Evolutionary conservation across 2,797 vertebrate species (phyloP).

Genomic region (Thripadectes ignobilis): DNA sequence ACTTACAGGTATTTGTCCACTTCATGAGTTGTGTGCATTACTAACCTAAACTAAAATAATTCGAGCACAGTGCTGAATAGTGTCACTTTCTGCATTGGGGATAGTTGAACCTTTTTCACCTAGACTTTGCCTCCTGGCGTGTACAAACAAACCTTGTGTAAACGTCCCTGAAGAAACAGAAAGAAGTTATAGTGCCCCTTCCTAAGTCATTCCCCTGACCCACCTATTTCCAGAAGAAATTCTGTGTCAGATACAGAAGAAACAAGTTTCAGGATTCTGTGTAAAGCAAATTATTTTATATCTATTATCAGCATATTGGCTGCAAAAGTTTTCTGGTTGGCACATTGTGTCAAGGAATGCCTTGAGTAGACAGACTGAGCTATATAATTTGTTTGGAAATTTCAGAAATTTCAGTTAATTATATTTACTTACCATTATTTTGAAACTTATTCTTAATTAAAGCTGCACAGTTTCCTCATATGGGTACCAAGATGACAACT

Average conservation of each 20-base stretch:
- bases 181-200: not conserved
- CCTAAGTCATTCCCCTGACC: not conserved
- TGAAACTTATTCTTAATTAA: not conserved
- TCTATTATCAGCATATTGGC: not conserved
- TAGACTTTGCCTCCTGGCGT: not conserved
- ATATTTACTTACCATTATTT: not conserved
- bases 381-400: not conserved
- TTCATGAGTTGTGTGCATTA: not conserved
- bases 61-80: not conserved
- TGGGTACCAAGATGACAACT: not conserved
- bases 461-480: not conserved
- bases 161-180: not conserved
- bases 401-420: not conserved
- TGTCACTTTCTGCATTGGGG: rapidly evolving
- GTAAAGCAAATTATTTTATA: not conserved
- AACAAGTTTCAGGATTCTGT: not conserved
- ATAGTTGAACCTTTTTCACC: not conserved
- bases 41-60: not conserved
- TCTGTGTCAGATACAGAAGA: not conserved
- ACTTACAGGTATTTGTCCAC: not conserved
- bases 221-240: not conserved
- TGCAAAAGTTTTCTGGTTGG: not conserved
- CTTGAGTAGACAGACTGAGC: not conserved
- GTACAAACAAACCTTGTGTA: not conserved
- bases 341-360: not conserved